Conservation (phyloP, 2,113 vertebrate species). For the Sylvia atricapilla region DNA sequence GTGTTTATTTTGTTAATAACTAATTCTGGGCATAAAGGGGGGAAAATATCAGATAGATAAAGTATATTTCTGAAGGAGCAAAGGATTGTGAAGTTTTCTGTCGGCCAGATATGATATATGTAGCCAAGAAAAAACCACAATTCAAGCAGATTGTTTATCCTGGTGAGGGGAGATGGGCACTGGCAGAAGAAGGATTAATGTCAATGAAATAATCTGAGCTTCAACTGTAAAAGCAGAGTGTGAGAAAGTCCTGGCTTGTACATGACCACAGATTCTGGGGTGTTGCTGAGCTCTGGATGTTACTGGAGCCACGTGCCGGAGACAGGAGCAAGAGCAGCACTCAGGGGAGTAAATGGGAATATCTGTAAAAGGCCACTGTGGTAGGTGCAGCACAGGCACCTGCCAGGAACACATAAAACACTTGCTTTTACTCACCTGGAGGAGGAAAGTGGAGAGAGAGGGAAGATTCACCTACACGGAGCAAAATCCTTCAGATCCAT, state of each 20-base stretch:
- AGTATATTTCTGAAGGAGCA: not conserved
- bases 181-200: not conserved
- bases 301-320: not conserved
- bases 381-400: not conserved
- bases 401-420: not conserved
- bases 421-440: not conserved
- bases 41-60: not conserved
- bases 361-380: not conserved
- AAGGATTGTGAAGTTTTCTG: not conserved
- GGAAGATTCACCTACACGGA: not conserved
- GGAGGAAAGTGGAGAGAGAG: not conserved
- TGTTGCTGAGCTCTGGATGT: not conserved
- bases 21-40: not conserved
- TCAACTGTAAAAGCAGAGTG: not conserved
- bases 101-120: not conserved
- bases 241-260: not conserved
- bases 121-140: not conserved
- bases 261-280: not conserved
- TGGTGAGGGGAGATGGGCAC: not conserved
- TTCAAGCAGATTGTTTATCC: not conserved
- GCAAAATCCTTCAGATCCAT: not conserved
- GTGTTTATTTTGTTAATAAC: not conserved
- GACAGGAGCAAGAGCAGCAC: not conserved
- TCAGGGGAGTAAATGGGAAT: not conserved
- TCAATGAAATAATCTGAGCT: not conserved